Conservation (phyloP, 2,113 vertebrate species). For the Hystrix brachyura region DNA sequence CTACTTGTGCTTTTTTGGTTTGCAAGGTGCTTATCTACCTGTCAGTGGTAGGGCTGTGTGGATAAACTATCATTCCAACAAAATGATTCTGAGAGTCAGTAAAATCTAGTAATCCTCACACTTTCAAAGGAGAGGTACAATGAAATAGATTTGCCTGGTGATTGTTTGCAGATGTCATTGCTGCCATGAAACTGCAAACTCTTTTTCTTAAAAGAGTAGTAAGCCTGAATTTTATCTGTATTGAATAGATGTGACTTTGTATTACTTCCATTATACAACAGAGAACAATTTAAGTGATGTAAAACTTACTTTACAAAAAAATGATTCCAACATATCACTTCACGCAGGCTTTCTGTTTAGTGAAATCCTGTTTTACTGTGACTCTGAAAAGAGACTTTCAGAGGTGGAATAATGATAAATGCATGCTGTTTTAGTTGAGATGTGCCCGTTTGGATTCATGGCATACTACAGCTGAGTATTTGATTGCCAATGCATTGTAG, state of each 20-base stretch:
- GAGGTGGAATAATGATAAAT: constrained; percentile 26
- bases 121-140: neutral
- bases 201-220: constrained; percentile 59
- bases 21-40: neutral
- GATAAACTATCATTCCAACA: constrained; percentile 48
- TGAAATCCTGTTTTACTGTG: constrained; percentile 44
- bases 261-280: constrained; percentile 75
- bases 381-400: constrained; percentile 52
- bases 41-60: neutral
- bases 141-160: constrained; percentile 65
- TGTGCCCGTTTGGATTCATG: constrained; percentile 75
- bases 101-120: constrained; percentile 43
- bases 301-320: constrained; percentile 74
- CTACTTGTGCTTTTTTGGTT: constrained; percentile 11
- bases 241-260: constrained; percentile 65
- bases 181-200: constrained; percentile 52
- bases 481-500: constrained; percentile 62
- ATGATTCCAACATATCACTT: constrained; percentile 61
- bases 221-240: constrained; percentile 66
- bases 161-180: constrained; percentile 61
- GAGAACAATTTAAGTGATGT: constrained; percentile 55
- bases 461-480: constrained; percentile 66
- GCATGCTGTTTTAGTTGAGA: constrained; percentile 50
- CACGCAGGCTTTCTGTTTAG: constrained; percentile 45
- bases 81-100: neutral